phyloP scores from a whole-genome alignment of 2,888 invertebrate species.

The Thyatira batis region DNA sequence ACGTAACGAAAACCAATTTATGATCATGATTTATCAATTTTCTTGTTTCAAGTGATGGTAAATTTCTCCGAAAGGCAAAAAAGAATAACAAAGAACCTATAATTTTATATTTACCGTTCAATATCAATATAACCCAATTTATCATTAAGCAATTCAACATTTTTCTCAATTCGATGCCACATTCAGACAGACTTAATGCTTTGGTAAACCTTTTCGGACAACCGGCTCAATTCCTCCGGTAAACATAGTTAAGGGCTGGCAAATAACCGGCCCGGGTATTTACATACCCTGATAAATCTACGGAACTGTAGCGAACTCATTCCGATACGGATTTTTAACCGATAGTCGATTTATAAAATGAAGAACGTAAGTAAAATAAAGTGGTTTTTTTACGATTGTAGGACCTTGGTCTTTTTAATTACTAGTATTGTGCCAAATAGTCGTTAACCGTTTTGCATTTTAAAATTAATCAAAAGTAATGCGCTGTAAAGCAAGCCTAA shows the following conservation, averaged over 20 bases:
- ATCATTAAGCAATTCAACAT: slow-evolving; percentile 12
- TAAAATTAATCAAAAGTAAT: too few relatives aligned
- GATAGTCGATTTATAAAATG: background rate
- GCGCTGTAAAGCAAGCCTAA: too few relatives aligned
- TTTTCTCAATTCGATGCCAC: slow-evolving; percentile 14
- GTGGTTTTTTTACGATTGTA: too few relatives aligned
- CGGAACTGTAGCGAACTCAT: slow-evolving; percentile 51
- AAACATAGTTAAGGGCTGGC: slow-evolving; percentile 68
- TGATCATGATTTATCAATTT: too few relatives aligned
- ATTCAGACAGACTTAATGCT: slow-evolving; percentile 33
- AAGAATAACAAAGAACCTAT: background rate
- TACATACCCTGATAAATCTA: slow-evolving; percentile 61
- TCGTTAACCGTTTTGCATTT: too few relatives aligned
- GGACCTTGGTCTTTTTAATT: too few relatives aligned
- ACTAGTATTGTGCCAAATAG: too few relatives aligned
- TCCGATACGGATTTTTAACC: slow-evolving; percentile 36
- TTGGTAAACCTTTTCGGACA: slow-evolving; percentile 37
- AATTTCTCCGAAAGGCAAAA: too few relatives aligned
- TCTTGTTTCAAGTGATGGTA: too few relatives aligned
- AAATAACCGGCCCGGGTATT: slow-evolving; percentile 53
- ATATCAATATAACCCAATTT: background rate
- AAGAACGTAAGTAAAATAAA: background rate
- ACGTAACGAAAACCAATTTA: too few relatives aligned
- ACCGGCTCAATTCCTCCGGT: slow-evolving; percentile 48
- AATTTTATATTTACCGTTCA: background rate